A percentile compares a stretch with the other conserved stretches of the same genome.
These are phyloP conservation scores for Adineta ricciae DNA, from an alignment of 2,888 invertebrate species.

Conservation along the genomic window DNA sequence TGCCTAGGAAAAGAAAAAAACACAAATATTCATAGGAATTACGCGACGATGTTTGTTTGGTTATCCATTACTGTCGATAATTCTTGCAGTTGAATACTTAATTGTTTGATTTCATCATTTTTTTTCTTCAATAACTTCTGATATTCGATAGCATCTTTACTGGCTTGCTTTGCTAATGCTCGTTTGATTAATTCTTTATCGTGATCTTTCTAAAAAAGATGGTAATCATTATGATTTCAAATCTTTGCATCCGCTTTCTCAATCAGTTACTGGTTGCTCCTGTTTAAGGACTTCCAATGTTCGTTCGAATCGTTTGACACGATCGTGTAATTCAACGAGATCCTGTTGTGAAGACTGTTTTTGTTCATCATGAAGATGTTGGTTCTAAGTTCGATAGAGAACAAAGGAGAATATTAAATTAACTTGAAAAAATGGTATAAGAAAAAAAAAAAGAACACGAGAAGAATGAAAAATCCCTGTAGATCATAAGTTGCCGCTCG, in stretches of 20 bases:
- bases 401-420: background rate
- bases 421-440: background rate
- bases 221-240: background rate
- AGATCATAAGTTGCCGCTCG: background rate
- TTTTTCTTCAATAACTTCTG: background rate
- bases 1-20: background rate
- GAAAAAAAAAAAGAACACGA: too few relatives aligned
- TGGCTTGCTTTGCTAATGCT: conserved; percentile 11
- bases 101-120: background rate
- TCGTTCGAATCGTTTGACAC: background rate
- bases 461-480: background rate
- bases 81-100: background rate
- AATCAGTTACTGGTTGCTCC: background rate
- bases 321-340: background rate
- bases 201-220: background rate
- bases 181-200: conserved; percentile 1
- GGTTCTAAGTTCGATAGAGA: background rate
- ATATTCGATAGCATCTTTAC: background rate
- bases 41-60: too few relatives aligned
- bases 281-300: background rate
- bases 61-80: background rate
- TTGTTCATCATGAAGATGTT: background rate
- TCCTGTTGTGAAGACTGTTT: background rate
- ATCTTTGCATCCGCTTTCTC: background rate
- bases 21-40: too few relatives aligned